These are phyloP conservation scores for Temnothorax ravouxi DNA, from an alignment of 2,888 invertebrate species.

Conservation along the genomic window DNA sequence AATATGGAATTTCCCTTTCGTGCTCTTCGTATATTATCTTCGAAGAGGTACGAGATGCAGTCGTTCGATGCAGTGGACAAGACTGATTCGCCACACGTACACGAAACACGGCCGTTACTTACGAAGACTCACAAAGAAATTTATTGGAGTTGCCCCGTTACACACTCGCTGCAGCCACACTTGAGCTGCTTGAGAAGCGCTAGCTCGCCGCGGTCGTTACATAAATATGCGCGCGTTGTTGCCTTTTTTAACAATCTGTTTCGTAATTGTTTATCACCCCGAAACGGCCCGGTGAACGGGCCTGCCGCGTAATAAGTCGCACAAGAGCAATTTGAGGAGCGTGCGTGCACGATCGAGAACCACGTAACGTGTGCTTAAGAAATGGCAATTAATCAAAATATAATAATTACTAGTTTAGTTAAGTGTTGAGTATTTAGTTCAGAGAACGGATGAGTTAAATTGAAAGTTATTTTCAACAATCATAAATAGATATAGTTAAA, in stretches of 20 bases:
- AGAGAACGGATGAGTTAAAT: not conserved
- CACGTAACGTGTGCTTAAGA: slow-evolving; percentile 5
- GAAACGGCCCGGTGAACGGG: slow-evolving; percentile 48
- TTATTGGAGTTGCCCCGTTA: slow-evolving; percentile 82
- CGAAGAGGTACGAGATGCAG: not conserved
- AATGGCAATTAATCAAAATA: not conserved
- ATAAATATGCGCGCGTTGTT: slow-evolving; percentile 79
- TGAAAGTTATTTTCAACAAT: not conserved
- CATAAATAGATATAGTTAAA: not conserved
- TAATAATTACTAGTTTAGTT: not conserved
- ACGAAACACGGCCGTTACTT: slow-evolving; percentile 65
- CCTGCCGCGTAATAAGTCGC: slow-evolving; percentile 33
- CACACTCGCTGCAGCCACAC: slow-evolving; percentile 74
- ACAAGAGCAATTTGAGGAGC: slow-evolving; percentile 41
- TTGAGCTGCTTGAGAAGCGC: slow-evolving; percentile 69
- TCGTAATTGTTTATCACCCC: slow-evolving; percentile 80
- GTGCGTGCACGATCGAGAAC: not conserved
- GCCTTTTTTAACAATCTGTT: slow-evolving; percentile 81
- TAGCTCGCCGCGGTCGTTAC: slow-evolving; percentile 70
- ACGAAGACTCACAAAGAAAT: slow-evolving; percentile 70
- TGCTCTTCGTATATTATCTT: not conserved
- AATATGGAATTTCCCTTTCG: not conserved
- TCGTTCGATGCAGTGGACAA: not conserved
- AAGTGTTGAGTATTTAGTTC: not conserved
- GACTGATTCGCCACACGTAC: not conserved